A percentile compares a stretch with the other conserved stretches of the same genome.
phyloP scores from a whole-genome alignment of 2,113 vertebrate species.

The Galeopterus variegatus region DNA sequence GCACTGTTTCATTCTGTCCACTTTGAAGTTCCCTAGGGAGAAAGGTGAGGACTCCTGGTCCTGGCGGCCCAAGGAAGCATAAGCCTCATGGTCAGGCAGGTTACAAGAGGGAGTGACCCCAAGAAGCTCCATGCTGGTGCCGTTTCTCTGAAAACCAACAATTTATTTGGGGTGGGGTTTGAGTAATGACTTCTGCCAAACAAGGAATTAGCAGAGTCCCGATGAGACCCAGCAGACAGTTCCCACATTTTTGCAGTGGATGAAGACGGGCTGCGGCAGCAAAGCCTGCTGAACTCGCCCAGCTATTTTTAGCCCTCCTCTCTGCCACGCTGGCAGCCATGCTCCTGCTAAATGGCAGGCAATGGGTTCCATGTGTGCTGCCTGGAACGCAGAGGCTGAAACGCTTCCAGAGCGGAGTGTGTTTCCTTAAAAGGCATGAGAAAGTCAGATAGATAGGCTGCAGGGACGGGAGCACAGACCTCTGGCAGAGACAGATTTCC shows the following conservation, averaged over 20 bases:
- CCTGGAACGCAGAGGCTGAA: conserved; percentile 55
- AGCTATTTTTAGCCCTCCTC: conserved; percentile 80
- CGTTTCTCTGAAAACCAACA: not conserved
- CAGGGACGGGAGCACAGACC: accelerated
- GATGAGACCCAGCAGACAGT: accelerated
- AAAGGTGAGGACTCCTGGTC: not conserved
- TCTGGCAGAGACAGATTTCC: accelerated
- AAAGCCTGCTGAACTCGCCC: accelerated
- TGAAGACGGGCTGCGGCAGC: accelerated
- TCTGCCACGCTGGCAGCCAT: conserved; percentile 84
- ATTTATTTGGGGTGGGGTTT: accelerated
- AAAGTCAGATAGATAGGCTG: not conserved
- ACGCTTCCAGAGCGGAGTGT: not conserved
- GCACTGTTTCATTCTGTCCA: no score
- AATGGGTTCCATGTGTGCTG: conserved; percentile 78
- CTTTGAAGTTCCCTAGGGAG: not conserved
- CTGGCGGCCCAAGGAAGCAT: not conserved
- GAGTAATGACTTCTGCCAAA: not conserved
- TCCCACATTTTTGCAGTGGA: accelerated
- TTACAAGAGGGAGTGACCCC: accelerated
- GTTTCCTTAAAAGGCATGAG: conserved; percentile 86
- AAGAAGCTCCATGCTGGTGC: accelerated
- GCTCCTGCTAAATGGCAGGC: conserved; percentile 57
- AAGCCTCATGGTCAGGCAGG: accelerated
- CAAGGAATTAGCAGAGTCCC: not conserved